Conservation (phyloP, 2,888 invertebrate genomes). For the Drosophila helvetica region DNA sequence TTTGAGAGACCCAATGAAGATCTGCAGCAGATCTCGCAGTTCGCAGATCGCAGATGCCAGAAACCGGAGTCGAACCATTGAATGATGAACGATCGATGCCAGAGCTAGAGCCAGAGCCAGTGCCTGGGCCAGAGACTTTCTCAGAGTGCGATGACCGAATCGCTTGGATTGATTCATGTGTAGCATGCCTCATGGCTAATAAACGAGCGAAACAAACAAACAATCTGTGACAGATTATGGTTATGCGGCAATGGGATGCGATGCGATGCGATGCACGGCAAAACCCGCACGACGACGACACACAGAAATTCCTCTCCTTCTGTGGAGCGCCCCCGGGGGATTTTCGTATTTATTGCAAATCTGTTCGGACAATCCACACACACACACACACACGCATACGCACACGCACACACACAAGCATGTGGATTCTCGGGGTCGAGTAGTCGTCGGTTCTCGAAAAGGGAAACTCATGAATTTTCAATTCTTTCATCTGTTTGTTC, state of each 20-base stretch:
- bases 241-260: neutral
- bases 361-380: slow-evolving; percentile 2
- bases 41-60: slow-evolving; percentile 26
- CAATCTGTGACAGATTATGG: slow-evolving; percentile 7
- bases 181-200: neutral
- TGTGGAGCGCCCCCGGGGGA: neutral
- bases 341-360: slow-evolving; percentile 29
- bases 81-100: neutral
- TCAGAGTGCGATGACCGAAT: slow-evolving; percentile 41
- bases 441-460: neutral
- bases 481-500: slow-evolving; percentile 32
- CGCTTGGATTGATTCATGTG: slow-evolving; percentile 25
- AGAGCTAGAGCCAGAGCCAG: no score
- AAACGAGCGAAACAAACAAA: slow-evolving; percentile 10
- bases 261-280: neutral
- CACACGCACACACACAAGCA: neutral
- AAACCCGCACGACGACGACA: slow-evolving; percentile 16
- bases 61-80: slow-evolving; percentile 13
- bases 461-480: slow-evolving; percentile 19
- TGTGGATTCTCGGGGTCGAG: neutral
- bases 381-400: slow-evolving; percentile 1
- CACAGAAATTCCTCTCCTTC: neutral
- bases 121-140: slow-evolving; percentile 22
- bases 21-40: slow-evolving; percentile 48
- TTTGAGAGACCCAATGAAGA: slow-evolving; percentile 49